Evolutionary conservation across 35 echinoderm and acorn worm species (phyloP).

Genomic region (Acanthaster planci): DNA sequence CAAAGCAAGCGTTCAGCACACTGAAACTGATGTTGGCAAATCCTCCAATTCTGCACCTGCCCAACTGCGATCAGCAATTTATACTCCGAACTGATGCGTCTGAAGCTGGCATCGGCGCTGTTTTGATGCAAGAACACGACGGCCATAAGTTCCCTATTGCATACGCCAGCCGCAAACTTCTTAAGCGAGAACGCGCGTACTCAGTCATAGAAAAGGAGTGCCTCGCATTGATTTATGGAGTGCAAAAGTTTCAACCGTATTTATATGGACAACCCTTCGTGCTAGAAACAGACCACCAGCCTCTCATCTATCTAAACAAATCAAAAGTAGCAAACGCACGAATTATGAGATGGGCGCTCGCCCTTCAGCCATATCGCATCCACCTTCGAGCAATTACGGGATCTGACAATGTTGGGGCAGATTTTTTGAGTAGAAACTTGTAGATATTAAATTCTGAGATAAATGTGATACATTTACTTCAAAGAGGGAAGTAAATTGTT

Average conservation of each 20-base stretch:
- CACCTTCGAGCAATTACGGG: conserved; percentile 46
- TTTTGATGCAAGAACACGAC: conserved; percentile 23
- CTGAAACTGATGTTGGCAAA: conserved; percentile 15
- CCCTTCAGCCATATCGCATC: conserved; percentile 34
- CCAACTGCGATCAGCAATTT: conserved; percentile 13
- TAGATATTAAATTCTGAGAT: neutral
- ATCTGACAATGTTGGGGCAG: conserved; percentile 51
- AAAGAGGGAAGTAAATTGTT: neutral
- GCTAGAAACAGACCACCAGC: conserved; percentile 55
- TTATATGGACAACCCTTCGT: conserved; percentile 25
- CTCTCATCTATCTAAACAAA: conserved; percentile 27
- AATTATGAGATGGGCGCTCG: conserved; percentile 46
- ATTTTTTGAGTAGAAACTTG: conserved; percentile 37
- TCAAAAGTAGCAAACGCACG: neutral
- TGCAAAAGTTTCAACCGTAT: conserved; percentile 54
- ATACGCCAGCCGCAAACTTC: conserved; percentile 25
- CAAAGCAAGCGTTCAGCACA: conserved; percentile 18
- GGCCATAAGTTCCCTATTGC: conserved; percentile 27
- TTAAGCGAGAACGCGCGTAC: neutral
- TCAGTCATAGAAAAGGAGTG: conserved; percentile 51
- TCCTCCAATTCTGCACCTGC: conserved; percentile 19
- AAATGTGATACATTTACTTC: conserved; percentile 5
- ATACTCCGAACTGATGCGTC: conserved; percentile 46
- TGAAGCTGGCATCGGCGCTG: neutral
- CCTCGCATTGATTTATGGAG: conserved; percentile 18